These are phyloP conservation scores for Psettodes erumei DNA, from an alignment of 2,113 vertebrate species.

Conservation along the genomic window DNA sequence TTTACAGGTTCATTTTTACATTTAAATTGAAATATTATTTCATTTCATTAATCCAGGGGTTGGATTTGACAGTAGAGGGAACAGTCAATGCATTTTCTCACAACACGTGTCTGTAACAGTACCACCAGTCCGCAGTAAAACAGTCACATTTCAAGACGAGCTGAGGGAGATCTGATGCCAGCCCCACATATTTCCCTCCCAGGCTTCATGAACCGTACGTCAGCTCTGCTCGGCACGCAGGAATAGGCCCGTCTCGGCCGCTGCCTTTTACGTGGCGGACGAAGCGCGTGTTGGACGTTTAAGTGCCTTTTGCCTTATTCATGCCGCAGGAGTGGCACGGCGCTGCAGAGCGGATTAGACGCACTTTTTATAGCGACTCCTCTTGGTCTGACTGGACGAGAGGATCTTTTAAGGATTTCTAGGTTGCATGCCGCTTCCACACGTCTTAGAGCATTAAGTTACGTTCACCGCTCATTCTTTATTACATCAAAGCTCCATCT, in stretches of 20 bases:
- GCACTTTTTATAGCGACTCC: conserved; percentile 36
- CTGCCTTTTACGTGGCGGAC: conserved; percentile 35
- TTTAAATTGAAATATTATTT: too few relatives aligned
- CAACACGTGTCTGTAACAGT: too few relatives aligned
- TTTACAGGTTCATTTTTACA: background rate
- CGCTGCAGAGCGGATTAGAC: conserved; percentile 41
- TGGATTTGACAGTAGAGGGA: too few relatives aligned
- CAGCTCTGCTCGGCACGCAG: conserved; percentile 19
- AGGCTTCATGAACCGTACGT: conserved; percentile 39
- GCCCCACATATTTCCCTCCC: conserved; percentile 37
- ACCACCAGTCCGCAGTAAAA: too few relatives aligned
- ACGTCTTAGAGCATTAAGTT: too few relatives aligned
- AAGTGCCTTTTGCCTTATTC: conserved; percentile 68
- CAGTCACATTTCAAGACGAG: conserved; percentile 12
- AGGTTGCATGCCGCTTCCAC: background rate
- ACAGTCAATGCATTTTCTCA: too few relatives aligned
- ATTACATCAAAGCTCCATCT: too few relatives aligned
- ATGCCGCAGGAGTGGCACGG: conserved; percentile 40
- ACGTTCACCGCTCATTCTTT: too few relatives aligned
- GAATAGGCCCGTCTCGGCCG: conserved; percentile 17
- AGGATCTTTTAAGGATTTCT: background rate
- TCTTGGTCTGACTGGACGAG: background rate
- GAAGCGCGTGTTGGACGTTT: conserved; percentile 44
- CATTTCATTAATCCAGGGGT: too few relatives aligned
- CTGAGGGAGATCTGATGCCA: conserved; percentile 15